phyloP scores from a whole-genome alignment of 2,888 invertebrate genomes.

The Unio pictorum region DNA sequence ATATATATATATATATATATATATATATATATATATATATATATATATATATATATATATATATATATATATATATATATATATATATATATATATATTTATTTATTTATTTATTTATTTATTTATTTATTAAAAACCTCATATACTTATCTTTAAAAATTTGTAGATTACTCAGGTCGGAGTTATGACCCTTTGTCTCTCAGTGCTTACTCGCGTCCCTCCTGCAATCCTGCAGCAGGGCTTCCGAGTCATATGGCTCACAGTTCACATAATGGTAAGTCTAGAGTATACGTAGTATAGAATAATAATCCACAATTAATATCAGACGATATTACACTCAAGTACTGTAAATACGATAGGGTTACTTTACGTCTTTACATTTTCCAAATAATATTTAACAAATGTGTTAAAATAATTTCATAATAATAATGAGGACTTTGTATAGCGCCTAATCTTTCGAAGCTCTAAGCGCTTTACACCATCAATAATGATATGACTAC shows the following conservation, averaged over 20 bases:
- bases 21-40: not conserved
- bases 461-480: too few relatives aligned
- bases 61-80: too few relatives aligned
- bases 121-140: not conserved
- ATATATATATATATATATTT: not conserved
- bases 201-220: constrained; percentile 74
- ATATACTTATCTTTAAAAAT: not conserved
- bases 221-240: constrained; percentile 77
- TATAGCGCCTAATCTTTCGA: too few relatives aligned
- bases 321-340: not conserved
- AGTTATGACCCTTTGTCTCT: constrained; percentile 74
- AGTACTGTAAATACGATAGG: not conserved
- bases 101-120: too few relatives aligned
- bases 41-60: too few relatives aligned
- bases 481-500: too few relatives aligned
- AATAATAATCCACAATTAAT: not conserved
- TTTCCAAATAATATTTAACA: not conserved
- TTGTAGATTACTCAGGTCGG: constrained; percentile 61
- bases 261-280: constrained; percentile 73
- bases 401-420: too few relatives aligned
- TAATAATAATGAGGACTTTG: too few relatives aligned
- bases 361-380: not conserved
- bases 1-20: too few relatives aligned
- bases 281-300: constrained; percentile 68
- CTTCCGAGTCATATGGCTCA: constrained; percentile 74